Evolutionary conservation across 2,113 vertebrate genomes (phyloP).

Genomic region (Egretta garzetta): DNA sequence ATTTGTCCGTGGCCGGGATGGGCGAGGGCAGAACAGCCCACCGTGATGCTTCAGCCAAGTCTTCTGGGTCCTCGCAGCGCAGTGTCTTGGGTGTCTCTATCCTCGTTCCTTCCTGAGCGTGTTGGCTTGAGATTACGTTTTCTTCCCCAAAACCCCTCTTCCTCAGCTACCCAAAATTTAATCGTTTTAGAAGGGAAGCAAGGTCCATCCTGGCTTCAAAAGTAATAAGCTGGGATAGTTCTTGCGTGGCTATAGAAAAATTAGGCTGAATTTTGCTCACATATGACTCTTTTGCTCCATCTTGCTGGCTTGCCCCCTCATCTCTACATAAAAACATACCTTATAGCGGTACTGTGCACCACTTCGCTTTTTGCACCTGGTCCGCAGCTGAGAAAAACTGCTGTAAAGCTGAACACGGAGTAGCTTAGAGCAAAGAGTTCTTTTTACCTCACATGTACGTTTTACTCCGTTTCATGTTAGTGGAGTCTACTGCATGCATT

Average conservation of each 20-base stretch:
- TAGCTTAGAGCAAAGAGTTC: background rate
- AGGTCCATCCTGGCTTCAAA: background rate
- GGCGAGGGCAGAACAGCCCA: accelerated
- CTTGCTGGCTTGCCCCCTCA: background rate
- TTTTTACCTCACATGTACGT: background rate
- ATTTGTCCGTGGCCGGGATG: accelerated
- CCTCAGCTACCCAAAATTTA: background rate
- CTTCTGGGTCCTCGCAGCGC: accelerated
- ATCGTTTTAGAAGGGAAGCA: background rate
- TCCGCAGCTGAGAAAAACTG: background rate
- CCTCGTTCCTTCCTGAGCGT: accelerated
- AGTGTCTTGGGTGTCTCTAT: accelerated
- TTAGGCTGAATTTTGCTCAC: accelerated
- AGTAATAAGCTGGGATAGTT: background rate
- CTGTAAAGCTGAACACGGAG: background rate
- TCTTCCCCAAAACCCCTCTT: background rate
- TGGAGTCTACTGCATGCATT: background rate
- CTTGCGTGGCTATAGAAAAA: accelerated
- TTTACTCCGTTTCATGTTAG: background rate
- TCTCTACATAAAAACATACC: background rate
- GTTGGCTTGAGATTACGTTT: background rate
- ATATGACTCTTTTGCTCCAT: background rate
- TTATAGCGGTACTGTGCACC: no score
- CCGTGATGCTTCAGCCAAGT: accelerated
- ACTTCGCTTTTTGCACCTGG: background rate